phyloP scores from a whole-genome alignment of 2,797 vertebrate species.

The Cyclura pinguis region DNA sequence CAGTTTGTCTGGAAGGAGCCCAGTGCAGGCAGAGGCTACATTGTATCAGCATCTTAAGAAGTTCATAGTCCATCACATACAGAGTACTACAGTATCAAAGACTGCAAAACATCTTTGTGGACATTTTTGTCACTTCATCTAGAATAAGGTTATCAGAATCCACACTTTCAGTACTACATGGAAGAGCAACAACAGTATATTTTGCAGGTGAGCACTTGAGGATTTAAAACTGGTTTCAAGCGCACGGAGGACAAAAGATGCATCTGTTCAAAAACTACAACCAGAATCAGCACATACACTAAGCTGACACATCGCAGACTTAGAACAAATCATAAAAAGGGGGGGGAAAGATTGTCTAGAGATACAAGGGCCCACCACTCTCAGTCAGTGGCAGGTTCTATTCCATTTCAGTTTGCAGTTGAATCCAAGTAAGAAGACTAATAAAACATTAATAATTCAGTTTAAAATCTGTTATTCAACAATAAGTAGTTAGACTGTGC shows the following conservation, averaged over 20 bases:
- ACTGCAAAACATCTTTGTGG: background rate
- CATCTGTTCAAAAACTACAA: background rate
- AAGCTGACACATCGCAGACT: background rate
- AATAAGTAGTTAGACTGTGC: background rate
- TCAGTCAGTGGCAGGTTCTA: background rate
- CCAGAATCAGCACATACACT: background rate
- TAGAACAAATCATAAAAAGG: background rate
- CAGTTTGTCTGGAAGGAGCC: too few relatives aligned
- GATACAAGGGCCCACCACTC: background rate
- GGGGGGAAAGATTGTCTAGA: background rate
- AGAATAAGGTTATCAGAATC: background rate
- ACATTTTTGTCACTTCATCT: background rate
- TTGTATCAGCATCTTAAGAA: background rate
- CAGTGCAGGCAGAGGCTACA: background rate
- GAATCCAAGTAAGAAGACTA: background rate
- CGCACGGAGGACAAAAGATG: background rate
- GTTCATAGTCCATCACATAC: background rate
- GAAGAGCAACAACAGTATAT: background rate
- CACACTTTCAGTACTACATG: background rate
- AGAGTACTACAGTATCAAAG: background rate
- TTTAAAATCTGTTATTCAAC: background rate
- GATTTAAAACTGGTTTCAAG: background rate
- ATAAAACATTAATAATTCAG: constrained; percentile 6
- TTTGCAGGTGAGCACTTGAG: background rate
- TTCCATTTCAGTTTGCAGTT: background rate